Base-by-base conservation (phyloP, 2,888 invertebrate species). In the Nomada lathburiana region DNA sequence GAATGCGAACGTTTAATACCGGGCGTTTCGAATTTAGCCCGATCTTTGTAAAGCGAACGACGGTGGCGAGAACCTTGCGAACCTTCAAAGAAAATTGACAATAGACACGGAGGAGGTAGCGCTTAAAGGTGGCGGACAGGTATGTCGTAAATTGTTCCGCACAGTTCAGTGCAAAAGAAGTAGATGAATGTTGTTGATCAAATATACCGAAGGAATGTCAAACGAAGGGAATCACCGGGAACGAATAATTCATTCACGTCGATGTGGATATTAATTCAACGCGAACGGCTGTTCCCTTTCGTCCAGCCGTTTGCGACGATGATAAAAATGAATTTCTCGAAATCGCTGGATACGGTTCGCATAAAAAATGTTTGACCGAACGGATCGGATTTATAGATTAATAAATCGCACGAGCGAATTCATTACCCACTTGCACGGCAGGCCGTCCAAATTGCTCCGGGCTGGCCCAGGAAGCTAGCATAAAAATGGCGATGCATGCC, bases 361-460 rank as follows among this genome's bases (percentile, higher is more conserved):
- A 16, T 5, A 29, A 36, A 23, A 47, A 13, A 13, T 53, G 18
- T 71, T 16, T 42, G 64, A 60, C 53, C 64, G 74, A 77, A 69
- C 42, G 70, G 63, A 65, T 20, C 67, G 71, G 67, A 74, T 84
- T 86, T 85, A 81, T 76, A 64, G 70, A 83, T 84, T 77, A 80
- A 83, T 86, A 80, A 84, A 87, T 86, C 86, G 86, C 81, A 76
- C 71, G 83, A 65, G 57, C 78, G 82, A 83, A 78, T 88, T 84
- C 75, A 84, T 82, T 76, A 84, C 20, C 72, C 60, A 13, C 2
- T 18, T n/a, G 36, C 76, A 44, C 63, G 42, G 11, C n/a, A 36
- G 11, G 7, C 42, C 53, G 52, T 47, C 20, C 64, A 47, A 36
- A 36, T 36, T 36, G 36, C 36, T 36, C 7, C 36, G 76, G 53